phyloP scores from a whole-genome alignment of 2,888 invertebrate genomes.

The Diachrysia chrysitis region DNA sequence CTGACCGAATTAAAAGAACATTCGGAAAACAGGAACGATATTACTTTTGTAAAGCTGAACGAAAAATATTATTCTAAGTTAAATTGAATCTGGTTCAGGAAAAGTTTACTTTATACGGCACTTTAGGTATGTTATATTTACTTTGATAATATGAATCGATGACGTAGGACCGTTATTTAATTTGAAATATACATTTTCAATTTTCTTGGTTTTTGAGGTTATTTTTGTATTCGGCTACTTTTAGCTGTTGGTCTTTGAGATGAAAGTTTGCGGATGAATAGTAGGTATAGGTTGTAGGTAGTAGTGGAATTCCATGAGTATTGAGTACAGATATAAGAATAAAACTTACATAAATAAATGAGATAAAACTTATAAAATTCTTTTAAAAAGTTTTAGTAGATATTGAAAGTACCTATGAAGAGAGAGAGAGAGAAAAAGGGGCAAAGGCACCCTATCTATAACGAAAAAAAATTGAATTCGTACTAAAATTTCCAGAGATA shows the following conservation, averaged over 20 bases:
- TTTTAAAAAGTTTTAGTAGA: too few relatives aligned
- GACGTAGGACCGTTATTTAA: constrained; percentile 15
- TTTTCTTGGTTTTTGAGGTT: not conserved
- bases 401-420: too few relatives aligned
- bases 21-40: constrained; percentile 49
- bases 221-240: not conserved
- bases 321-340: too few relatives aligned
- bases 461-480: too few relatives aligned
- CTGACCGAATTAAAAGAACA: constrained; percentile 53
- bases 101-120: constrained; percentile 9
- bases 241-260: not conserved
- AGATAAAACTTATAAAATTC: too few relatives aligned
- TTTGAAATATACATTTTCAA: constrained; percentile 9
- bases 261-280: too few relatives aligned
- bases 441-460: too few relatives aligned
- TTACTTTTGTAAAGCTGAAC: constrained; percentile 57
- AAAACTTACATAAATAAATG: too few relatives aligned
- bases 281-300: too few relatives aligned
- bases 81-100: constrained; percentile 39
- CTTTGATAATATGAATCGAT: constrained; percentile 25
- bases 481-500: too few relatives aligned
- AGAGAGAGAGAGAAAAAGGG: too few relatives aligned
- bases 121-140: constrained; percentile 38
- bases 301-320: too few relatives aligned
- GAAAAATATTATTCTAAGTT: constrained; percentile 56